Percentiles rank a stretch among this genome's conserved stretches.
Evolutionary conservation across 2,113 vertebrate genomes (phyloP).

Genomic region (Ovibos moschatus): DNA sequence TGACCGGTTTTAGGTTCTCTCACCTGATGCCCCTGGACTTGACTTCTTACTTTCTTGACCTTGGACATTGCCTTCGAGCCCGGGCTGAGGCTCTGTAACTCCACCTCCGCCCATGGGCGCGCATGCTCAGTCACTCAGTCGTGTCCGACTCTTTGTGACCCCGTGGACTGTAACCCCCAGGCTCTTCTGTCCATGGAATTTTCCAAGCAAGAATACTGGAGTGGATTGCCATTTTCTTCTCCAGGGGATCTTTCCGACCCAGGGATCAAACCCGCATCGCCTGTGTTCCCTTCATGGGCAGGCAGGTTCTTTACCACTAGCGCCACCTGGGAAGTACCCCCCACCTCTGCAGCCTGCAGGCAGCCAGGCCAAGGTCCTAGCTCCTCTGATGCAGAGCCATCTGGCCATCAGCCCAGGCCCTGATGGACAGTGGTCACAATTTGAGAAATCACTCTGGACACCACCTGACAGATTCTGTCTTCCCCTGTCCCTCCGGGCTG

Average conservation of each 20-base stretch:
- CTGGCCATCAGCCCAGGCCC: neutral
- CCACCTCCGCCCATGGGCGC: neutral
- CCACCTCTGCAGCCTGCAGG: neutral
- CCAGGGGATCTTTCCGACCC: neutral
- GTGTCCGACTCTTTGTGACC: neutral
- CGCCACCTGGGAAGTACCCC: neutral
- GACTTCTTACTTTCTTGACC: neutral
- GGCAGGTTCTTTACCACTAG: neutral
- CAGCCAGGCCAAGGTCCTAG: too few species aligned
- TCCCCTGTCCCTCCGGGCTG: fast-evolving
- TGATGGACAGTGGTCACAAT: neutral
- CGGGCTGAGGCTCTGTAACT: neutral
- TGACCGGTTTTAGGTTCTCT: neutral
- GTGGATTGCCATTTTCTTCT: neutral
- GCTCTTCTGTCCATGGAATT: neutral
- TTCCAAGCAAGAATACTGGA: neutral
- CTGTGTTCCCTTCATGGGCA: neutral
- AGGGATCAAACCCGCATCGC: neutral
- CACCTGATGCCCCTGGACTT: neutral
- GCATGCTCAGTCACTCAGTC: neutral
- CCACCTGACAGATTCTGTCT: neutral
- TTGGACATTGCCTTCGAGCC: neutral
- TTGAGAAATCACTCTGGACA: neutral
- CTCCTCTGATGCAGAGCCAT: neutral
- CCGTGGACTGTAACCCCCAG: neutral